Conservation (phyloP, 2,797 vertebrate genomes). For the Selene dorsalis region DNA sequence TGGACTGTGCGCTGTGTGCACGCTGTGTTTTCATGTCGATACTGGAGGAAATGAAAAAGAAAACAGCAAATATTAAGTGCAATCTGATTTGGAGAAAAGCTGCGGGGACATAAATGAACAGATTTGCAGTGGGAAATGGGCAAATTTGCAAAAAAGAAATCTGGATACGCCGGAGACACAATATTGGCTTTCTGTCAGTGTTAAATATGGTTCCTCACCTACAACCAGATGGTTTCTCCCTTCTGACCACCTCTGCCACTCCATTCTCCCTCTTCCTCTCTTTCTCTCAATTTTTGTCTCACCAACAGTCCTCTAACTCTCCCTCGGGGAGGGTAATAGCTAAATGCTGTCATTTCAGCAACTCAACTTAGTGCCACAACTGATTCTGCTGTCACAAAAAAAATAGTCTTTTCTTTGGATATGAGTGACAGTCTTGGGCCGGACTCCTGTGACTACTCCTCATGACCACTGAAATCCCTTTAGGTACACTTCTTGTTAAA, state of each 20-base stretch:
- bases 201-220: constrained; percentile 75
- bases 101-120: constrained; percentile 25
- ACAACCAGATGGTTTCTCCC: constrained; percentile 72
- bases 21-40: background rate
- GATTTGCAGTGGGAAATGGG: constrained; percentile 35
- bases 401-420: constrained; percentile 55
- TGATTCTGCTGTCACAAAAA: constrained; percentile 66
- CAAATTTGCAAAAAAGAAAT: constrained; percentile 52
- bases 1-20: no score
- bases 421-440: constrained; percentile 74
- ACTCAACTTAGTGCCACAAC: constrained; percentile 64
- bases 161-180: constrained; percentile 42
- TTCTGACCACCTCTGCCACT: constrained; percentile 53
- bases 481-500: constrained; percentile 76
- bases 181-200: constrained; percentile 60
- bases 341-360: constrained; percentile 76
- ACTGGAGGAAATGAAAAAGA: constrained; percentile 17
- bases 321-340: constrained; percentile 59
- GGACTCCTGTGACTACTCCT: constrained; percentile 55
- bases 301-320: constrained; percentile 39
- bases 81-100: constrained; percentile 26
- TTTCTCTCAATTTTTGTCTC: constrained; percentile 47
- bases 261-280: constrained; percentile 29
- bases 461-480: constrained; percentile 70
- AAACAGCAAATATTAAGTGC: constrained; percentile 7